These are phyloP conservation scores for Apamea sordens DNA, from an alignment of 2,888 invertebrate species.

Conservation along the genomic window DNA sequence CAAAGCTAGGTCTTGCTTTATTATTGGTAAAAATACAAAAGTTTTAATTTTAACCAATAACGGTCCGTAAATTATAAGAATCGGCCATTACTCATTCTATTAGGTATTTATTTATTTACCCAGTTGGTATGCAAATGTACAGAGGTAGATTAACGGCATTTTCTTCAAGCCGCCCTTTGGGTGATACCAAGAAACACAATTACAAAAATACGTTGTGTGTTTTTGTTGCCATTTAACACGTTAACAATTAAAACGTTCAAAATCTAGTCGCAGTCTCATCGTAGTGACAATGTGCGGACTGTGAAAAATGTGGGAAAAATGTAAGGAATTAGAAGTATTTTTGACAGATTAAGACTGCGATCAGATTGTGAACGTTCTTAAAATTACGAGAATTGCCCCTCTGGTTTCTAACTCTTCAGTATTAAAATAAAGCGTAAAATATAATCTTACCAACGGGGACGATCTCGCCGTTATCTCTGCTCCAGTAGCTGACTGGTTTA, in stretches of 20 bases:
- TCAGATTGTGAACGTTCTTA: no score
- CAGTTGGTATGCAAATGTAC: neutral
- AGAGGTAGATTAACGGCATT: neutral
- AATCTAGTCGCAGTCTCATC: no score
- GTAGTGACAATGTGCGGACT: no score
- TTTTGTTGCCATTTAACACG: neutral
- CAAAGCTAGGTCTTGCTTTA: neutral
- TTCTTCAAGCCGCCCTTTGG: neutral
- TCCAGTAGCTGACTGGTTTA: conserved; percentile 97
- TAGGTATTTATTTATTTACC: neutral
- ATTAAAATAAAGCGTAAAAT: conserved; percentile 22
- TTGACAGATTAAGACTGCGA: no score
- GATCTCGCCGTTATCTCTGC: conserved; percentile 93
- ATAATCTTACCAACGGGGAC: conserved; percentile 92
- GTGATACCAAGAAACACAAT: no score
- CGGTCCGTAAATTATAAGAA: no score
- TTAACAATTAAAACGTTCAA: neutral
- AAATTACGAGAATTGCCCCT: no score
- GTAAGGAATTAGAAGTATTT: no score
- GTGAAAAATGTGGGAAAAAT: no score
- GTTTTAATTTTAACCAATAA: no score
- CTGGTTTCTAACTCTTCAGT: neutral
- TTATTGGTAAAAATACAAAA: no score
- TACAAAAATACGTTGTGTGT: neutral
- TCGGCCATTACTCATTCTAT: neutral